Percentiles rank a stretch among this genome's conserved stretches.
These are phyloP conservation scores for Goniozus legneri DNA, from an alignment of 1,140 invertebrate species.

Conservation along the genomic window DNA sequence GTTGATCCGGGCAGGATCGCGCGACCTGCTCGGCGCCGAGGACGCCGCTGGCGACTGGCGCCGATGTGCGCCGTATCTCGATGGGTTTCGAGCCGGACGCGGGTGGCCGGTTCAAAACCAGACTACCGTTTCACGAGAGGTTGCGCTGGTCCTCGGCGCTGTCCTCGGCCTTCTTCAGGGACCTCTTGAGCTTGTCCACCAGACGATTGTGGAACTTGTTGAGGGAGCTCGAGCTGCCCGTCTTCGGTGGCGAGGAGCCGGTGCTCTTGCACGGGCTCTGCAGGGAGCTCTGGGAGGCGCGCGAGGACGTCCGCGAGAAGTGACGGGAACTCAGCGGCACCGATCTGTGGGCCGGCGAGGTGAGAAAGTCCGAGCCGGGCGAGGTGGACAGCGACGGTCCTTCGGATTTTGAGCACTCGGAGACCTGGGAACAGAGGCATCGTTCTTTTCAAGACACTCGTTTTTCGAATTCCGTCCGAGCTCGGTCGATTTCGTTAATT, in stretches of 20 bases:
- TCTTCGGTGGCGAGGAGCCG: constrained; percentile 60
- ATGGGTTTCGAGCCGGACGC: constrained; percentile 47
- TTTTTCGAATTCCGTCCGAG: too few relatives aligned
- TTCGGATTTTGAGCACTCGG: constrained; percentile 76
- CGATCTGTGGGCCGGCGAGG: constrained; percentile 62
- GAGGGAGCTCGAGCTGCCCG: constrained; percentile 60
- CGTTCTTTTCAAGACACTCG: too few relatives aligned
- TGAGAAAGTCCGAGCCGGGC: constrained; percentile 65
- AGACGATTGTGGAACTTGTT: constrained; percentile 83
- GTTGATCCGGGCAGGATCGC: constrained; percentile 39
- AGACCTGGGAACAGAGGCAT: constrained; percentile 52
- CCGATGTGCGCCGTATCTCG: constrained; percentile 48
- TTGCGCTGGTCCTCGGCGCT: constrained; percentile 55
- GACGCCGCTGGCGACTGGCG: constrained; percentile 33
- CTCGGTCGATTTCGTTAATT: too few relatives aligned
- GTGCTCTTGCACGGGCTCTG: constrained; percentile 62
- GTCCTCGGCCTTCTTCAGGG: constrained; percentile 65
- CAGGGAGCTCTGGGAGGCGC: constrained; percentile 61
- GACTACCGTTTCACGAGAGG: constrained; percentile 48
- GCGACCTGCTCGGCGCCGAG: constrained; percentile 26
- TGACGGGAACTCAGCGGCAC: constrained; percentile 61
- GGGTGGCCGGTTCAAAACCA: constrained; percentile 48
- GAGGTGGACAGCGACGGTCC: constrained; percentile 69
- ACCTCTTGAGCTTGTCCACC: constrained; percentile 78
- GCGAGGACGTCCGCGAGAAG: constrained; percentile 59